Percentiles rank a stretch among this genome's conserved stretches.
Conservation (phyloP, 2,797 vertebrate genomes). For the Myoxocephalus aenaeus region DNA sequence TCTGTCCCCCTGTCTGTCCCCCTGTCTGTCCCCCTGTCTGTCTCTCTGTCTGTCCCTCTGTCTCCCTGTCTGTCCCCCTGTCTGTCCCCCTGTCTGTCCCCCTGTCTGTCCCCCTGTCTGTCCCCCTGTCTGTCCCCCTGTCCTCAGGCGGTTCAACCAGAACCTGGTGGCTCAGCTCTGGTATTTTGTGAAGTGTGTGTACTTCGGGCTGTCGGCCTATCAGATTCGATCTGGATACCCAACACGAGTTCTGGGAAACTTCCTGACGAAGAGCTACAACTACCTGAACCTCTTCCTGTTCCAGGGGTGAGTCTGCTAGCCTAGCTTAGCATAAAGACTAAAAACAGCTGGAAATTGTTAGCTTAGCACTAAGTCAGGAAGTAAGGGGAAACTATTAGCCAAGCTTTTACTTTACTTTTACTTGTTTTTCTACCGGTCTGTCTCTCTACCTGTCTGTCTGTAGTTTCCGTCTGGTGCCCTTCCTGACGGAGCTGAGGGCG, state of each 20-base stretch:
- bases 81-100: not conserved
- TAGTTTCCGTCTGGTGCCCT: conserved; percentile 74
- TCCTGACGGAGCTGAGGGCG: conserved; percentile 69
- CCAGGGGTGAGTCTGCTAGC: conserved; percentile 85
- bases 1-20: too few relatives aligned
- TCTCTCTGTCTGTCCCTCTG: not conserved
- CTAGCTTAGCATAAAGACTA: not conserved
- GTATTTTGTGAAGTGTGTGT: conserved; percentile 96
- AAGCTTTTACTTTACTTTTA: not conserved
- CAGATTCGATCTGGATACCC: conserved; percentile 96
- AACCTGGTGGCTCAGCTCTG: conserved; percentile 94
- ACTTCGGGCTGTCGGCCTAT: conserved; percentile 92
- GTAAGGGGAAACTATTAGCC: not conserved
- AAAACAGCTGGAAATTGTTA: not conserved
- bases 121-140: not conserved
- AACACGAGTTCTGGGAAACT: conserved; percentile 93
- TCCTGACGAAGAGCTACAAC: conserved; percentile 96
- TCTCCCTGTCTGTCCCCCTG: not conserved
- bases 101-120: too few relatives aligned
- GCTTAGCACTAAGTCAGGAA: not conserved
- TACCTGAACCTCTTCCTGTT: conserved; percentile 97
- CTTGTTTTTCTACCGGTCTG: not conserved
- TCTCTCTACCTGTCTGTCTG: not conserved
- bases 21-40: too few relatives aligned
- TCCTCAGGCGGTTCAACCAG: conserved; percentile 89